Base-by-base conservation (phyloP, 2,888 invertebrate species). In the Ypsolopha scabrella region DNA sequence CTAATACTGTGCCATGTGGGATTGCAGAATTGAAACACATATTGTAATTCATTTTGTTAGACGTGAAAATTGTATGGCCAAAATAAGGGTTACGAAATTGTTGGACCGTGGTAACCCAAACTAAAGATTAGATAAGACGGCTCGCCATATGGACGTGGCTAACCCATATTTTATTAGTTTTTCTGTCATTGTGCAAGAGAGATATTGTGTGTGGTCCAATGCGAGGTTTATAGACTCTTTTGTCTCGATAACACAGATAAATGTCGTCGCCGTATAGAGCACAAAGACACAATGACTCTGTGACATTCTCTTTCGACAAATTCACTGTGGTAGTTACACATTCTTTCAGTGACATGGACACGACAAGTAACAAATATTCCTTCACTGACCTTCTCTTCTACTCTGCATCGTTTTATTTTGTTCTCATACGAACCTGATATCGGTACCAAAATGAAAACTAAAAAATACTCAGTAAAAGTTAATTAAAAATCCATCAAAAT, bases 181-280 rank as follows among this genome's bases (percentile, higher is more conserved):
- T 75, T 72, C 67, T 61, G 67, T 70, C 75, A 78, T 83, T 83
- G 82, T 82, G 65, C 65, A 66, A 67, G 59, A 64, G 63, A 67
- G 68, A 82, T 85, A 83, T 80, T 83, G 83, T 83, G 86, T 86
- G 86, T 86, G 85, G 85, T 85, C 86, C 81, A 77, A 76, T 80
- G 76, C 66, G 70, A 78, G 72, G 80, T 85, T 80, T 80, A 83
- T 85, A 78, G 79, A 67, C 67, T 68, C 72, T 77, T 81, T 86
- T 86, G 86, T 86, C 79, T 82, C 70, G 80, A 82, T 85, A 82
- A 81, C 85, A 77, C 73, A 80, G 85, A 86, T 83, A 83, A 82
- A 86, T 85, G 83, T 81, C 69, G 70, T 72, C 74, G 72, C 78
- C 80, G 75, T 82, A 75, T 76, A 71, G 63, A 77, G 79, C 65